Evolutionary conservation across 2,113 vertebrate genomes (phyloP), one percentile per base, ranked within the genome.

Genomic region (Mastomys natalensis): DNA sequence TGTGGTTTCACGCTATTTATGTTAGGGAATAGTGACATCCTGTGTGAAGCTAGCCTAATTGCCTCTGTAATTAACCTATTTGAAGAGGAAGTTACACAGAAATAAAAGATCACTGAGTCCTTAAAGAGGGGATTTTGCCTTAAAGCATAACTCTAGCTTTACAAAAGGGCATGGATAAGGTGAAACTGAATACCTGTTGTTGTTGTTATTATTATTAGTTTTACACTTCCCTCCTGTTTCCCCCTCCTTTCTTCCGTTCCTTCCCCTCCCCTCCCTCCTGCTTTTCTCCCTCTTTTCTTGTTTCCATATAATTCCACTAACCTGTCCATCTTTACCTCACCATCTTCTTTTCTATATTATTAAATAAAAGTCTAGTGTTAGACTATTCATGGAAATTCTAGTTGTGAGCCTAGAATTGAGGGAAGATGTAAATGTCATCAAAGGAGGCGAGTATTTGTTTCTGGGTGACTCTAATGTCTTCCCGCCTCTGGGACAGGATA

Each of bases 1-100:
- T 95, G 78, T 89, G 91, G 89, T 68, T 37, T 74, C 12, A 16
- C 60, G 94, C 93, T 97, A 13, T 96, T 96, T 98, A 73, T 96
- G 66, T 91, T 96, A 97, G 89, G 94, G 45, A 96, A 97, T 94
- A 94, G 96, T 97, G 97, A 96, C 97, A 97, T 97, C 97, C 96
- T 96, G 97, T 97, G 94, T 96, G 94, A 94, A 96, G 82, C 87
- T 89, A 88, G 96, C 90, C 78, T 97, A 97, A 98, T 96, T 97
- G 96, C 95, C 89, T 97, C 95, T 97, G 91, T 96, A 84, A 95
- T 97, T 96, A 97, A 97, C 90, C 93, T 96, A 95, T 97, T 96
- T 89, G 78, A 96, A 92, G 92, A 92, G 95, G 95, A 96, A 95
- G 92, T 93, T 94, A 68, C 76, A 89, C 55, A 85, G 92, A 96